Evolutionary conservation across 2,888 invertebrate genomes (phyloP), one percentile per base, ranked within the genome.

Genomic region (Idaea dimidiata): DNA sequence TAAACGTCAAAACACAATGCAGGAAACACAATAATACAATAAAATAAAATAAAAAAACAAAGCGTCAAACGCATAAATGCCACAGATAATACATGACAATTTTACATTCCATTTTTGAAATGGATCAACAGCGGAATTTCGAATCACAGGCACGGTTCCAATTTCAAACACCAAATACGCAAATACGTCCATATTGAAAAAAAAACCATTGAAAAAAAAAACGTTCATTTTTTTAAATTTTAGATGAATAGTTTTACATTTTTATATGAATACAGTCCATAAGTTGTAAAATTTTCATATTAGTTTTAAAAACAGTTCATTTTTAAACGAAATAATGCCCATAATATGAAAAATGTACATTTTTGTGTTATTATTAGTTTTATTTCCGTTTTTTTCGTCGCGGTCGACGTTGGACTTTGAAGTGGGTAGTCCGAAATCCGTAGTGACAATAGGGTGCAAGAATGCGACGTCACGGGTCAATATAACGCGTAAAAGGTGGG

Each of bases 321-420:
- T 63, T 63, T 73, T 64, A 53, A 61, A 64, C 62, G 17, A 59
- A 60, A 62, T 77, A 80, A 63, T 72, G 79, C 83, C 78, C 82
- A 80, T 79, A 24, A 24, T 24, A 80, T 66, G 63, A 65, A 17
- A 17, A 72, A 64, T 71, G 70, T 65, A 70, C 60, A 64, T 62
- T 62, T 60, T 17, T 24, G 55, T 62, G 61, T 68, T 24, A 3
- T 24, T 24, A 24, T 24, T 24, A 24, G 70, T 75, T 72, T 89
- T 87, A 91, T 92, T 92, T 91, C 76, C 92, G 92, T 91, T 92
- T 92, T 92, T 92, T 92, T 80, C 92, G 92, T 83, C 92, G 92
- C 87, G 91, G 87, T 75, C 91, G 92, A 87, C 91, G 92, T 88
- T 88, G 88, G 86, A 88, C 92, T 91, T 92, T 91, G 90, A 83